Evolutionary conservation across 64 coral and sea anemone genomes (phyloP).

Genomic region (Stichodactyla helianthus): DNA sequence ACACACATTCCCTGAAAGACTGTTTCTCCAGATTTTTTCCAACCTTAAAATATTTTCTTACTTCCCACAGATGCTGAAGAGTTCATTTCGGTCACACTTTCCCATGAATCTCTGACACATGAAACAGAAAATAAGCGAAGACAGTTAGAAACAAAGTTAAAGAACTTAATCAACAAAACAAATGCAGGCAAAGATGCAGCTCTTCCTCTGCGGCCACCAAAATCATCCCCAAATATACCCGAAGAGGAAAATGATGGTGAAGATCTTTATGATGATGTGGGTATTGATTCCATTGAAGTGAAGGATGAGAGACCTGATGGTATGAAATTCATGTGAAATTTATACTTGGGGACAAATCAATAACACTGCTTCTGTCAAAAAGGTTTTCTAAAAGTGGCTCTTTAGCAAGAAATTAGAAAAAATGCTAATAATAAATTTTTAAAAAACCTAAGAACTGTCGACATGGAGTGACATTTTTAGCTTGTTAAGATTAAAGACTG

Average conservation of each 20-base stretch:
- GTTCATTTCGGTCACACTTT: constrained; percentile 38
- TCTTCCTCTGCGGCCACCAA: constrained; percentile 36
- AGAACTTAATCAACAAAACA: constrained; percentile 25
- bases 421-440: too few species aligned
- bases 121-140: constrained; percentile 18
- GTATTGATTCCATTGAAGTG: neutral
- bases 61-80: constrained; percentile 40
- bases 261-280: constrained; percentile 51
- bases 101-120: constrained; percentile 26
- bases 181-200: neutral
- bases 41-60: neutral
- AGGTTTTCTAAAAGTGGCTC: too few species aligned
- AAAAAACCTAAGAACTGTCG: too few species aligned
- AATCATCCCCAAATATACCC: neutral
- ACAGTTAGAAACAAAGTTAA: constrained; percentile 23
- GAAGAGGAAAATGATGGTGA: neutral
- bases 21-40: neutral
- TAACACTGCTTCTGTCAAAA: too few species aligned
- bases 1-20: too few species aligned
- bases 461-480: too few species aligned
- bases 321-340: neutral
- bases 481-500: too few species aligned
- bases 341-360: too few species aligned
- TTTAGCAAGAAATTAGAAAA: too few species aligned
- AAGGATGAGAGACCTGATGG: neutral